A percentile compares a stretch with the other conserved stretches of the same genome.
These are phyloP conservation scores for Leucozona laternaria DNA, from an alignment of 2,888 invertebrate genomes.

Conservation along the genomic window DNA sequence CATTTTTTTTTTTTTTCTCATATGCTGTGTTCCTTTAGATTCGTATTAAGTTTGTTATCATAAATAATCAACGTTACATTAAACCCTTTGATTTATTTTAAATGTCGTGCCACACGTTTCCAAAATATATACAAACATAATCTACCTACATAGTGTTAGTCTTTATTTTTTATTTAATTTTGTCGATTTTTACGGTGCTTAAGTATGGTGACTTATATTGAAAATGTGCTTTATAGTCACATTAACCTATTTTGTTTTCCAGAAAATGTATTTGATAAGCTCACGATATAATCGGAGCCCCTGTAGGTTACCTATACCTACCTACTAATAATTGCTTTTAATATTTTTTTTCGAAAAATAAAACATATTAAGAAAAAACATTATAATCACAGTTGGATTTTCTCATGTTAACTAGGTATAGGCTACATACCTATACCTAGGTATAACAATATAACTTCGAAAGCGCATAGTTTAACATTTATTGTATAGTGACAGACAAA, in stretches of 20 bases:
- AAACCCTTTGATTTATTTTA: conserved; percentile 21
- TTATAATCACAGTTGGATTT: neutral
- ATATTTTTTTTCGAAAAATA: neutral
- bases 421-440: neutral
- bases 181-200: conserved; percentile 28
- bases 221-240: conserved; percentile 5
- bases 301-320: no score
- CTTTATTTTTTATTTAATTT: conserved; percentile 26
- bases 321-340: conserved; percentile 5
- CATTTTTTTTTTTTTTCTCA: neutral
- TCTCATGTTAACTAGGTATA: neutral
- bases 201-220: neutral
- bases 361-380: neutral
- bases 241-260: conserved; percentile 16
- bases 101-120: conserved; percentile 43
- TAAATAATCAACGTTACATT: neutral
- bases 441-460: neutral
- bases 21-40: neutral
- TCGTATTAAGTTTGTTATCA: neutral
- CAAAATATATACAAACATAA: no score
- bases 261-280: neutral
- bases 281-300: neutral
- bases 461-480: neutral
- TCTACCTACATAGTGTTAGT: neutral
- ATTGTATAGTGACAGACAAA: no score